Base-by-base conservation (phyloP, 2,113 vertebrate species). In the Mellivora capensis region DNA sequence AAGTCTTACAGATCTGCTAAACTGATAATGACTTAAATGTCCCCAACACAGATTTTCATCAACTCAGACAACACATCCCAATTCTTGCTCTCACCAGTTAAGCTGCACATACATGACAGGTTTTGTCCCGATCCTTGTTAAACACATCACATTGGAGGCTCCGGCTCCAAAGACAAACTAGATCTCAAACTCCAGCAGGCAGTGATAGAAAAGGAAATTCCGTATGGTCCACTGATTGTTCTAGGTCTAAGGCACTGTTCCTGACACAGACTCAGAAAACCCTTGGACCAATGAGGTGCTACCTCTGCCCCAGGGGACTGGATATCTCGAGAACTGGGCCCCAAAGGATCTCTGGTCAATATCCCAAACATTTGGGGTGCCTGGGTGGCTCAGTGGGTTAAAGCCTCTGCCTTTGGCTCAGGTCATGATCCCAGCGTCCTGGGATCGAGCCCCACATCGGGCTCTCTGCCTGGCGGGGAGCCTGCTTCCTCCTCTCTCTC, bases 331-430 rank as follows among this genome's bases (percentile, higher is more conserved):
- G 80, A 87, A 71, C 23, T 1, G 4, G 25, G 34, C 1, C 31
- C 37, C 39, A 82, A 37, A 49, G 54, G 42, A 91, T 23, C 42
- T 49, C 44, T 97, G 49, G 49, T 39, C 34, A 80, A 49, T 42
- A 93, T 94, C 37, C 82, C 74, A 96, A 44, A 93, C 39, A 90
- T 47, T 76, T 90, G n/a, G n/a, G n/a, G n/a, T n/a, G n/a, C n/a
- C n/a, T n/a, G n/a, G n/a, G n/a, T n/a, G n/a, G n/a, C n/a, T n/a
- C n/a, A n/a, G n/a, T n/a, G n/a, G n/a, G n/a, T n/a, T n/a, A n/a
- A n/a, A n/a, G n/a, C n/a, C n/a, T n/a, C n/a, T n/a, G n/a, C n/a
- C n/a, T n/a, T n/a, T n/a, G n/a, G n/a, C n/a, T n/a, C n/a, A n/a
- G n/a, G n/a, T n/a, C n/a, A n/a, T n/a, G n/a, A n/a, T n/a, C n/a